phyloP scores from a whole-genome alignment of 30 jellyfish, hydroid and myxozoan genomes.

The Hydractinia symbiolongicarpus region DNA sequence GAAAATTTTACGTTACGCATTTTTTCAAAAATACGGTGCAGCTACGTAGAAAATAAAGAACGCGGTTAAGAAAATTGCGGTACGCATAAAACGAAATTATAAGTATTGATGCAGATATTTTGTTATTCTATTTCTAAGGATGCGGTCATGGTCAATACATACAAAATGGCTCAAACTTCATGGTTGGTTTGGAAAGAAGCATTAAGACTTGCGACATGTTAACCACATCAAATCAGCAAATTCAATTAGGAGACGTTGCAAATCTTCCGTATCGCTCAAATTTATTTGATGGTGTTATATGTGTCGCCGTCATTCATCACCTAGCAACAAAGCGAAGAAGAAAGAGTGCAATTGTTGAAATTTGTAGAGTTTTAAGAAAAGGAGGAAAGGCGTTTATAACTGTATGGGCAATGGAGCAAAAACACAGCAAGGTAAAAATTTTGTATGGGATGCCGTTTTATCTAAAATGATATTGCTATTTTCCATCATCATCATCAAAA shows the following conservation, averaged over 20 bases:
- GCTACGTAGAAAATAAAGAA: neutral
- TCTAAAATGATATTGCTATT: too few relatives aligned
- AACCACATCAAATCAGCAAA: neutral
- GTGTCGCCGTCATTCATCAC: constrained; percentile 7
- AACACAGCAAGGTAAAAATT: neutral
- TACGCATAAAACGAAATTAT: neutral
- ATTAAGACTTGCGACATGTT: neutral
- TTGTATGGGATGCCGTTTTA: neutral
- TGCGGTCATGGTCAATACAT: constrained; percentile 12
- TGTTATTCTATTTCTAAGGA: neutral
- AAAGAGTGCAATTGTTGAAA: neutral
- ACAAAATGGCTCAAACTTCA: neutral
- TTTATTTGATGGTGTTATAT: constrained; percentile 6
- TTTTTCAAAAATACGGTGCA: too few relatives aligned
- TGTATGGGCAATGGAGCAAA: neutral
- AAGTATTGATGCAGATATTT: neutral
- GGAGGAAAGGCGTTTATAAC: constrained; percentile 2
- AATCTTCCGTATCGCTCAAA: constrained; percentile 8
- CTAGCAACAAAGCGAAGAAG: neutral
- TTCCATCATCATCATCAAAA: too few relatives aligned
- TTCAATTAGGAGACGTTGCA: neutral
- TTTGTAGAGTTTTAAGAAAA: constrained; percentile 1
- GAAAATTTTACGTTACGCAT: too few relatives aligned
- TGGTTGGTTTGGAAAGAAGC: constrained; percentile 1
- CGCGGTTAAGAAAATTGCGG: neutral